Conservation (phyloP, 1,140 invertebrate genomes). For the Megalopta genalis region DNA sequence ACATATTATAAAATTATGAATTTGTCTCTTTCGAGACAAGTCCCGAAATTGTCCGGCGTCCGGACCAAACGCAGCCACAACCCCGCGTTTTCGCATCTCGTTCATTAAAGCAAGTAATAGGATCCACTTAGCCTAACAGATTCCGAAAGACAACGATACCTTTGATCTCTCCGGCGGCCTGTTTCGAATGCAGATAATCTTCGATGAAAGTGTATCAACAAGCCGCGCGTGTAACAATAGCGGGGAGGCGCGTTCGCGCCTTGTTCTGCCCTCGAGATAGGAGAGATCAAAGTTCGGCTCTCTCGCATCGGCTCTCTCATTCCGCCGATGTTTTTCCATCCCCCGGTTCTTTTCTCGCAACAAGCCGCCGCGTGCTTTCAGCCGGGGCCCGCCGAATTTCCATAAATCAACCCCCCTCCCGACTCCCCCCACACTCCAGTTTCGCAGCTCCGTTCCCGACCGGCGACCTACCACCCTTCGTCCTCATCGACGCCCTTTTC, state of each 20-base stretch:
- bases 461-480: not conserved
- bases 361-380: constrained; percentile 42
- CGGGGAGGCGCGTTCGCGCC: constrained; percentile 40
- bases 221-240: constrained; percentile 44
- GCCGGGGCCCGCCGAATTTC: constrained; percentile 52
- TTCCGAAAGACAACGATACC: constrained; percentile 42
- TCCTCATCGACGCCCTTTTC: constrained; percentile 19
- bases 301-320: constrained; percentile 29
- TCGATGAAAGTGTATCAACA: constrained; percentile 38
- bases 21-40: too few species aligned
- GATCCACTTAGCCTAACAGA: constrained; percentile 35
- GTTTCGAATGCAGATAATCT: constrained; percentile 52
- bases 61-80: too few species aligned
- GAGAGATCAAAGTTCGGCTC: constrained; percentile 57
- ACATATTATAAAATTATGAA: too few species aligned
- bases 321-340: constrained; percentile 40
- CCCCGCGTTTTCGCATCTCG: not conserved
- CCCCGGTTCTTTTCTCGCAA: constrained; percentile 28
- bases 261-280: constrained; percentile 27
- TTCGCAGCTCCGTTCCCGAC: not conserved
- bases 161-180: constrained; percentile 42
- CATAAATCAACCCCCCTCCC: constrained; percentile 55
- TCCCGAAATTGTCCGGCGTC: too few species aligned
- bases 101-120: constrained; percentile 22
- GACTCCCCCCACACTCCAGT: too few species aligned